Evolutionary conservation across 2,113 vertebrate genomes (phyloP).

Genomic region (Meles meles): DNA sequence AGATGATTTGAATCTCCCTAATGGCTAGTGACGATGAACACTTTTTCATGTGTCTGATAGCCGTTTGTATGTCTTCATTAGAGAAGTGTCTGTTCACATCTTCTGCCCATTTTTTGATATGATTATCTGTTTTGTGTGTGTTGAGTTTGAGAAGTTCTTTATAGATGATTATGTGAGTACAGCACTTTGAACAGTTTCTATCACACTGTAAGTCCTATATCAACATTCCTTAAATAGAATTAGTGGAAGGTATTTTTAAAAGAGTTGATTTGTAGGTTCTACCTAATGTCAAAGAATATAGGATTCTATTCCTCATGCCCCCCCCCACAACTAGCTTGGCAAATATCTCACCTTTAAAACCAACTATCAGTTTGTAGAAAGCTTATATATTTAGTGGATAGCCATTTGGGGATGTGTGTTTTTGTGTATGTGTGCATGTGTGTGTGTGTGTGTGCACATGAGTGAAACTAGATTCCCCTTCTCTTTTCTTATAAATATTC

Average conservation of each 20-base stretch:
- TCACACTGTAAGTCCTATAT: neutral
- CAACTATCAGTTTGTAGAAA: neutral
- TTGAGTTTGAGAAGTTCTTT: too few species aligned
- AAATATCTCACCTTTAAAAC: neutral
- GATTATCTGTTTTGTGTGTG: too few species aligned
- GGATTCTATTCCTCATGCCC: neutral
- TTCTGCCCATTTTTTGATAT: too few species aligned
- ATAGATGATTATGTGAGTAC: neutral
- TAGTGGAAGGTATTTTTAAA: neutral
- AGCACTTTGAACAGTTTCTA: neutral
- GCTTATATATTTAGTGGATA: neutral
- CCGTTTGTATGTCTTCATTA: too few species aligned
- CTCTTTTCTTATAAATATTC: neutral
- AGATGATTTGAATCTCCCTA: too few species aligned
- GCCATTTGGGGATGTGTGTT: neutral
- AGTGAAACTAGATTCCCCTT: neutral
- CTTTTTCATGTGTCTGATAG: too few species aligned
- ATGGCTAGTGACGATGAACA: too few species aligned
- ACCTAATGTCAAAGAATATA: neutral
- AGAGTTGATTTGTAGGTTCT: neutral
- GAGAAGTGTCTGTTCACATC: too few species aligned
- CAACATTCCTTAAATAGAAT: neutral
- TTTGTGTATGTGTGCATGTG: neutral
- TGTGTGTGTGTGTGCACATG: too few species aligned
- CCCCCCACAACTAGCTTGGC: neutral